Conservation (phyloP, 2,888 invertebrate species). For the Sepiola atlantica region DNA sequence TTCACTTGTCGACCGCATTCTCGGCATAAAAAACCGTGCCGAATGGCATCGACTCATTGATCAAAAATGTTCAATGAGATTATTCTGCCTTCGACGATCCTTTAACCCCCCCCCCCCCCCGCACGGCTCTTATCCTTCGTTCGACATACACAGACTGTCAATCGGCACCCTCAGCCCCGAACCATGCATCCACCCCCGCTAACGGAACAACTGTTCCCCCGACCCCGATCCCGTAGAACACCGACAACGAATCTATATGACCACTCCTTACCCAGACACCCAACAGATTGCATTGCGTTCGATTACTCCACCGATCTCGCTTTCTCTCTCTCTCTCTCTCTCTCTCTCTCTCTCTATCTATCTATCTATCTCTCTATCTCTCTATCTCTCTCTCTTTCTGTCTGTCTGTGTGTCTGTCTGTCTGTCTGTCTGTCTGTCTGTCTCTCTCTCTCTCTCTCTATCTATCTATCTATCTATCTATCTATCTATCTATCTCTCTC, state of each 20-base stretch:
- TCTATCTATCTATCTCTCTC: no score
- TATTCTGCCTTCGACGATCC: background rate
- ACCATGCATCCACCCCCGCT: background rate
- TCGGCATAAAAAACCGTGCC: background rate
- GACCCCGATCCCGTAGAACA: no score
- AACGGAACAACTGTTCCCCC: no score
- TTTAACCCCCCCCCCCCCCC: background rate
- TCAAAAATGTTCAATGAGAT: constrained; percentile 8
- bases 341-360: background rate
- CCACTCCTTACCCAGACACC: background rate
- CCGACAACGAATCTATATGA: background rate
- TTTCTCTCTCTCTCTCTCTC: background rate
- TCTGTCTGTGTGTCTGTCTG: no score
- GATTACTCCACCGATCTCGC: no score
- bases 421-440: background rate
- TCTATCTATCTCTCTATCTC: background rate
- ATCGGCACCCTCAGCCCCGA: background rate
- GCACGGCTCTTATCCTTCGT: no score
- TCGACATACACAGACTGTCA: background rate
- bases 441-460: no score
- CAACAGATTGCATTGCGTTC: background rate
- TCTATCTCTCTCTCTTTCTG: background rate
- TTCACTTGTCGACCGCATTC: constrained; percentile 22
- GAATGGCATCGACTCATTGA: background rate
- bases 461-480: no score